phyloP scores from a whole-genome alignment of 1,140 invertebrate genomes.

The Drosophila punjabiensis region DNA sequence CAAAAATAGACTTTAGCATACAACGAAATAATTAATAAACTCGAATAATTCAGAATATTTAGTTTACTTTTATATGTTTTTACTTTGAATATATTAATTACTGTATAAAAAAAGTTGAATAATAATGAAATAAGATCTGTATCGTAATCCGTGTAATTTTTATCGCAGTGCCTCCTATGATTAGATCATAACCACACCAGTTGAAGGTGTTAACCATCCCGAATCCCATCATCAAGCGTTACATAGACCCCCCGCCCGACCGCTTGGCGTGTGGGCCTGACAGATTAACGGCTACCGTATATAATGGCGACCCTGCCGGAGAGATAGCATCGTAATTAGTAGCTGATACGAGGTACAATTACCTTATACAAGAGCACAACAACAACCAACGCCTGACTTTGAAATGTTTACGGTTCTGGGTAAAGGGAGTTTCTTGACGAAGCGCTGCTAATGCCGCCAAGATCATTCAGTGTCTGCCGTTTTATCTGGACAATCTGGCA shows the following conservation, averaged over 20 bases:
- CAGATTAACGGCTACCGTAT: slow-evolving; percentile 32
- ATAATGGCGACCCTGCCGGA: slow-evolving; percentile 13
- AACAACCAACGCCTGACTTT: slow-evolving; percentile 24
- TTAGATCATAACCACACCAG: slow-evolving; percentile 11
- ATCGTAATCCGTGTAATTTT: background rate
- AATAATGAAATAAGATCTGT: background rate
- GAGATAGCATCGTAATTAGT: slow-evolving; percentile 39
- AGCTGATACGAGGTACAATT: slow-evolving; percentile 7
- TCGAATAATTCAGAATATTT: too few species aligned
- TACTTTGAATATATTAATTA: background rate
- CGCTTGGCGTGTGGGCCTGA: slow-evolving; percentile 16
- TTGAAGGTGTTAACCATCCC: slow-evolving; percentile 38
- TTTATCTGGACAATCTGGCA: slow-evolving; percentile 28
- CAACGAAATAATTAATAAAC: background rate
- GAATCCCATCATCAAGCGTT: slow-evolving; percentile 18
- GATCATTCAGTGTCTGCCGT: slow-evolving; percentile 29
- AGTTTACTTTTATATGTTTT: background rate
- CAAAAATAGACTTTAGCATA: background rate
- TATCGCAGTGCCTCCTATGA: slow-evolving; percentile 6
- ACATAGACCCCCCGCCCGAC: slow-evolving; percentile 1
- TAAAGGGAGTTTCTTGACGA: slow-evolving; percentile 25
- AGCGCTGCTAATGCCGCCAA: slow-evolving; percentile 16
- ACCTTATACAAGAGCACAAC: slow-evolving; percentile 24
- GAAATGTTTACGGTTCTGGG: slow-evolving; percentile 41
- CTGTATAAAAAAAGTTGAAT: background rate